Percentiles rank a stretch among this genome's conserved stretches.
phyloP scores from a whole-genome alignment of 1,140 invertebrate genomes.

The Cherax destructor region DNA sequence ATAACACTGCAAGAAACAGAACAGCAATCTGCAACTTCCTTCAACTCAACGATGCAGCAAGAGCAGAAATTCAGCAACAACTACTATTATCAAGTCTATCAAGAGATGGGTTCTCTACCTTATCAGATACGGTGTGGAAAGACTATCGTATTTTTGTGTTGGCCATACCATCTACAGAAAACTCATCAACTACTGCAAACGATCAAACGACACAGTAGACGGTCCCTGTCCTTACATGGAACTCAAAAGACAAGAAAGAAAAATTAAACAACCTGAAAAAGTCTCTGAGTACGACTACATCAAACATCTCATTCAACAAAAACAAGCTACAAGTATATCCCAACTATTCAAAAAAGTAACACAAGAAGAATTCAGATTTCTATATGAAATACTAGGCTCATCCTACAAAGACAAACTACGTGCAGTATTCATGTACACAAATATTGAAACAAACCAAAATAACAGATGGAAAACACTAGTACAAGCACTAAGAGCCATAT shows the following conservation, averaged over 20 bases:
- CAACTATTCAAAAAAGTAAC: not conserved
- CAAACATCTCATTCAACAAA: not conserved
- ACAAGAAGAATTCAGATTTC: not conserved
- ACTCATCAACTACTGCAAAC: not conserved
- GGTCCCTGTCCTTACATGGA: not conserved
- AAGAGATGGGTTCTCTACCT: constrained; percentile 13
- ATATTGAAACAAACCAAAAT: no score
- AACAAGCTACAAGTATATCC: no score
- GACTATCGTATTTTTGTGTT: not conserved
- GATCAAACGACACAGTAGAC: not conserved
- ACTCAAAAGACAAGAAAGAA: not conserved
- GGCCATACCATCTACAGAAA: not conserved
- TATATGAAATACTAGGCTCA: not conserved
- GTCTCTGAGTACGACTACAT: constrained; percentile 15
- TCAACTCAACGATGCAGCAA: constrained; percentile 1
- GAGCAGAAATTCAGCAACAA: not conserved
- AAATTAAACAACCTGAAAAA: not conserved
- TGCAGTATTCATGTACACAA: not conserved
- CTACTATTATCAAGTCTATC: constrained; percentile 17
- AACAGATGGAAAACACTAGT: not conserved
- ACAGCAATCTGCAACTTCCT: not conserved
- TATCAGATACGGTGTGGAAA: not conserved
- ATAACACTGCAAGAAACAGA: not conserved
- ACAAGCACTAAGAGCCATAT: no score
- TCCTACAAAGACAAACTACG: not conserved